Conservation (phyloP, 2,888 invertebrate species). For the Fissipunctia ypsillon region DNA sequence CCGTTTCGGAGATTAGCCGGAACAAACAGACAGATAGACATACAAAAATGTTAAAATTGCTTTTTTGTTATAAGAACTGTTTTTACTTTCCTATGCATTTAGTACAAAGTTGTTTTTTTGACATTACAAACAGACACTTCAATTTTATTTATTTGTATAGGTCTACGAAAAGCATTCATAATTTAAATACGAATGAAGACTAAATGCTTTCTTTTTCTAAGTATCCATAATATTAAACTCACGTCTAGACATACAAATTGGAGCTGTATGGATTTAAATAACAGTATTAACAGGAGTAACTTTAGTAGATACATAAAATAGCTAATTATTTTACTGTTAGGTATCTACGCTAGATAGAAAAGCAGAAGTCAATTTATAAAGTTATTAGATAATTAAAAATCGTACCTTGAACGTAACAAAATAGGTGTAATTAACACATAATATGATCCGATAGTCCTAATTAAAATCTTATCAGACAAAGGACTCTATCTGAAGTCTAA, state of each 20-base stretch:
- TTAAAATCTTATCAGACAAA: constrained; percentile 41
- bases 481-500: constrained; percentile 20
- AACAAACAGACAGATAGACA: no score
- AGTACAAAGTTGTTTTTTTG: no score
- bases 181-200: neutral
- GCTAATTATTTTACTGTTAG: neutral
- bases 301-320: neutral
- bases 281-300: neutral
- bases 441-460: constrained; percentile 36
- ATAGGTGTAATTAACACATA: constrained; percentile 28
- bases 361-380: neutral
- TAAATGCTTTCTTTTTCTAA: neutral
- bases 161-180: neutral
- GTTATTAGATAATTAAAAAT: neutral
- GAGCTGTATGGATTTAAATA: neutral
- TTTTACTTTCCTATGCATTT: no score
- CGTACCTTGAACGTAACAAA: neutral
- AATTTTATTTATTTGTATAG: no score
- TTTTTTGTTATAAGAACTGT: no score
- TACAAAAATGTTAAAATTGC: no score
- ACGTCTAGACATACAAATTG: neutral
- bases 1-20: no score
- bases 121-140: no score
- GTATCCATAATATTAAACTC: neutral
- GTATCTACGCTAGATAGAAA: neutral